Percentiles rank a stretch among this genome's conserved stretches.
Evolutionary conservation across 2,113 vertebrate species (phyloP).

Genomic region (Thunnus thynnus): DNA sequence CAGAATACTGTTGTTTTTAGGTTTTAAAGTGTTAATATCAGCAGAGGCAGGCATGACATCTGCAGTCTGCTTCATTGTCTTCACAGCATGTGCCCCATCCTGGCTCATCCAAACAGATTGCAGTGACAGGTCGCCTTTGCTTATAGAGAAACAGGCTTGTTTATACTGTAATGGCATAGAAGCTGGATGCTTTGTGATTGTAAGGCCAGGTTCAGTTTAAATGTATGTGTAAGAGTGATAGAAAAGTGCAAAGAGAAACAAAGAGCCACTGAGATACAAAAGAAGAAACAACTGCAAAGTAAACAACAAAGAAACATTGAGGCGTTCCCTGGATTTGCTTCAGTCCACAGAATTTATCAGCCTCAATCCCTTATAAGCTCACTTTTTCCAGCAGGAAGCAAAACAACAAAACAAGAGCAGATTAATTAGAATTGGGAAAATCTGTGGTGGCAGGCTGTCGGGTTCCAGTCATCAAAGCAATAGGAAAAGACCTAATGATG

Average conservation of each 20-base stretch:
- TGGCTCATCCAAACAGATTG: slow-evolving; percentile 39
- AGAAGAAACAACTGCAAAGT: slow-evolving; percentile 10
- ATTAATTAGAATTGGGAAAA: slow-evolving; percentile 79
- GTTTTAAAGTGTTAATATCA: slow-evolving; percentile 18
- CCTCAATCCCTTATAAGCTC: slow-evolving; percentile 55
- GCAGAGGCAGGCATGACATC: slow-evolving; percentile 11
- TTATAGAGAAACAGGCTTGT: slow-evolving; percentile 31
- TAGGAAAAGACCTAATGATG: slow-evolving; percentile 76
- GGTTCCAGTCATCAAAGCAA: slow-evolving; percentile 72
- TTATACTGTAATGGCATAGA: slow-evolving; percentile 36
- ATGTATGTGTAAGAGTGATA: neutral
- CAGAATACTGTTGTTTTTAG: slow-evolving; percentile 23
- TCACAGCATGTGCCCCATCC: slow-evolving; percentile 3
- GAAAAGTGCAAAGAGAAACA: neutral
- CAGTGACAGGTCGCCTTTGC: neutral
- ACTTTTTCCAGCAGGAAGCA: slow-evolving; percentile 77
- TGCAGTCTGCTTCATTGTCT: slow-evolving; percentile 16
- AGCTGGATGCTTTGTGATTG: slow-evolving; percentile 11
- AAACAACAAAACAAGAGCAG: slow-evolving; percentile 78
- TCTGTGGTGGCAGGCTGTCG: slow-evolving; percentile 72
- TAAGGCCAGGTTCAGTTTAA: slow-evolving; percentile 1
- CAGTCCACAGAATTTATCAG: slow-evolving; percentile 58
- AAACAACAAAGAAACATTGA: slow-evolving; percentile 40
- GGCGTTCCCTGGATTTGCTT: slow-evolving; percentile 53
- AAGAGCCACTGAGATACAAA: slow-evolving; percentile 11